Evolutionary conservation across 2,113 vertebrate species (phyloP).

Genomic region (Ceratotherium simum): DNA sequence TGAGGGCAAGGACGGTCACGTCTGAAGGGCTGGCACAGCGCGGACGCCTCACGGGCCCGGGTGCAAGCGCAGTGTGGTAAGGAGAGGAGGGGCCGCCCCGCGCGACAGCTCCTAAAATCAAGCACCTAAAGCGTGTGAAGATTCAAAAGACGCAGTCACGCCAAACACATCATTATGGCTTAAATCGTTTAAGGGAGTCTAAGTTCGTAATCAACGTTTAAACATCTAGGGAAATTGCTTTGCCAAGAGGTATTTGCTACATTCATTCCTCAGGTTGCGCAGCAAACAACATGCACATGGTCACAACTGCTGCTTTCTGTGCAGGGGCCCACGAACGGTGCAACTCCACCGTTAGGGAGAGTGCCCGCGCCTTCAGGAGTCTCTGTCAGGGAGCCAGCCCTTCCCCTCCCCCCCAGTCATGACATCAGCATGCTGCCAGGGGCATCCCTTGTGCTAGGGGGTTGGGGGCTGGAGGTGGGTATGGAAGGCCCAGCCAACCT

Average conservation of each 20-base stretch:
- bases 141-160: neutral
- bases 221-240: neutral
- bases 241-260: neutral
- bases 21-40: accelerated
- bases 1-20: neutral
- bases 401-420: too few relatives aligned
- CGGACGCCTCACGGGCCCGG: neutral
- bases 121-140: too few relatives aligned
- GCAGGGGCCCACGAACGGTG: too few relatives aligned
- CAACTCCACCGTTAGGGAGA: too few relatives aligned
- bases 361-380: neutral
- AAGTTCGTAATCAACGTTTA: neutral
- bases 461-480: neutral
- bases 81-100: too few relatives aligned
- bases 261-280: neutral
- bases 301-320: too few relatives aligned
- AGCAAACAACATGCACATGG: neutral
- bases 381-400: neutral
- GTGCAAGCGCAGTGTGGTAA: too few relatives aligned
- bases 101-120: too few relatives aligned
- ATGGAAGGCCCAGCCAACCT: neutral
- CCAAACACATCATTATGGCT: neutral
- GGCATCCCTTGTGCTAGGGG: too few relatives aligned
- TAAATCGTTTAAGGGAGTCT: neutral
- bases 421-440: too few relatives aligned